Conservation (phyloP, 2,888 invertebrate genomes). For the Eupithecia subumbrata region DNA sequence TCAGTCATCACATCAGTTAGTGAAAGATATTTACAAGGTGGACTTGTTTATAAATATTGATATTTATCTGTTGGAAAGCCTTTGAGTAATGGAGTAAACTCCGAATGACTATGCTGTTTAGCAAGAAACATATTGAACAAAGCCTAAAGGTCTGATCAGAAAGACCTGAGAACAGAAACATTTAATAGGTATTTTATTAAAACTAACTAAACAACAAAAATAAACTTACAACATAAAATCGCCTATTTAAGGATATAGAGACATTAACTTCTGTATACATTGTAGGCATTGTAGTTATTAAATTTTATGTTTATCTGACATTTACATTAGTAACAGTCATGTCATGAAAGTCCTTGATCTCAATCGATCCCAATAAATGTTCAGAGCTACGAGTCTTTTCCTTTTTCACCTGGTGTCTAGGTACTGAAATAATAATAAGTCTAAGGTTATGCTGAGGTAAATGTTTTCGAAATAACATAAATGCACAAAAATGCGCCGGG, state of each 20-base stretch:
- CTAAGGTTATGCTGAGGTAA: background rate
- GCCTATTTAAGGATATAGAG: background rate
- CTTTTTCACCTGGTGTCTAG: background rate
- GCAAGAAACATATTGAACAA: background rate
- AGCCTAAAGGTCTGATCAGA: background rate
- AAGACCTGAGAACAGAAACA: background rate
- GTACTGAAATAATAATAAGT: background rate
- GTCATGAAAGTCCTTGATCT: background rate
- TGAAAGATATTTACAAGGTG: slow-evolving; percentile 42
- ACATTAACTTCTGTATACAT: background rate
- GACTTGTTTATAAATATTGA: slow-evolving; percentile 43
- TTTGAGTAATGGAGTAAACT: slow-evolving; percentile 32
- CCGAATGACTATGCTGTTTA: slow-evolving; percentile 2
- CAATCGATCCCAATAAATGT: background rate
- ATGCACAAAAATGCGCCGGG: background rate
- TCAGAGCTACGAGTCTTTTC: background rate
- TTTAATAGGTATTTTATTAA: too few species aligned
- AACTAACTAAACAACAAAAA: too few species aligned
- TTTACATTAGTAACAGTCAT: background rate
- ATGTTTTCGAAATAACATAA: background rate
- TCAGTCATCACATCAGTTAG: background rate
- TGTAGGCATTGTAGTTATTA: background rate
- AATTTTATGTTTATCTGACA: background rate
- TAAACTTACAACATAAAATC: background rate
- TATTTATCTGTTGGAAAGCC: slow-evolving; percentile 32